Evolutionary conservation across 1,140 invertebrate species (phyloP).

Genomic region (Drosophila ambigua): DNA sequence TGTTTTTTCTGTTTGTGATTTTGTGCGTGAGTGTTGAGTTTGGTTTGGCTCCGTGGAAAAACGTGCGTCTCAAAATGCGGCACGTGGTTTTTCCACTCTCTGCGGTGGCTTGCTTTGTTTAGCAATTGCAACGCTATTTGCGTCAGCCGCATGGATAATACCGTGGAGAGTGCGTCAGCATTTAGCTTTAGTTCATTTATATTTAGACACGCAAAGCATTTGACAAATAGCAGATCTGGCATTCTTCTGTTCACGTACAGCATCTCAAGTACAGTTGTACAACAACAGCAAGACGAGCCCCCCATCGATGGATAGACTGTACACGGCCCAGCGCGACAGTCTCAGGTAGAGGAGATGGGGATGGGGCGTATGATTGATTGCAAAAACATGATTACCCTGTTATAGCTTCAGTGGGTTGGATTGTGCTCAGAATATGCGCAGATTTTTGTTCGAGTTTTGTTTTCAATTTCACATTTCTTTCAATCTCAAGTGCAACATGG

Average conservation of each 20-base stretch:
- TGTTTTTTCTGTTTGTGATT: slow-evolving; percentile 12
- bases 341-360: too few species aligned
- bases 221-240: slow-evolving; percentile 55
- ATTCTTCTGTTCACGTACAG: slow-evolving; percentile 40
- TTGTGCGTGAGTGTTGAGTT: slow-evolving; percentile 6
- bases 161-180: slow-evolving; percentile 48
- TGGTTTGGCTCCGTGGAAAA: slow-evolving; percentile 35
- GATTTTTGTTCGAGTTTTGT: too few species aligned
- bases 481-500: too few species aligned
- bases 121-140: slow-evolving; percentile 45
- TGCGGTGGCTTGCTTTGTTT: background rate
- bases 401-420: background rate
- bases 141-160: slow-evolving; percentile 46
- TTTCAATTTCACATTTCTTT: too few species aligned
- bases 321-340: slow-evolving; percentile 2
- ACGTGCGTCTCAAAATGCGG: slow-evolving; percentile 48
- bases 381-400: too few species aligned
- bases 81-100: slow-evolving; percentile 43
- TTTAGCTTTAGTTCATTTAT: slow-evolving; percentile 68
- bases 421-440: background rate
- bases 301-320: slow-evolving; percentile 29
- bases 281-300: slow-evolving; percentile 62
- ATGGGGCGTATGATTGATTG: too few species aligned
- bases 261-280: slow-evolving; percentile 68
- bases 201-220: slow-evolving; percentile 67